A percentile compares a stretch with the other conserved stretches of the same genome.
These are phyloP conservation scores for Phaetusa simplex DNA, from an alignment of 2,113 vertebrate species.

Conservation along the genomic window DNA sequence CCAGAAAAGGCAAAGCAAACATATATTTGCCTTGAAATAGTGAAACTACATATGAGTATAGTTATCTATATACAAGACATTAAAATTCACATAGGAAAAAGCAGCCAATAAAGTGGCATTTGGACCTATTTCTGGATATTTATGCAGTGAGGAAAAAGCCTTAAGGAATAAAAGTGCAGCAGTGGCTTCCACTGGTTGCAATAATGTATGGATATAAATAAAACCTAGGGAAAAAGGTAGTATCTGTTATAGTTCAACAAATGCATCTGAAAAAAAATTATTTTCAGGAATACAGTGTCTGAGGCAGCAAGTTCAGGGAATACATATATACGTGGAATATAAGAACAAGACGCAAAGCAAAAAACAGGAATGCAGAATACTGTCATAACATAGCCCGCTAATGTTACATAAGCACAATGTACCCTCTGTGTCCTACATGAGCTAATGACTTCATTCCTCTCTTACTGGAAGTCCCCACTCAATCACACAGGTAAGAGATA, in stretches of 20 bases:
- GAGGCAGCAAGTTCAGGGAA: neutral
- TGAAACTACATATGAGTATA: neutral
- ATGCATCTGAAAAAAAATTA: neutral
- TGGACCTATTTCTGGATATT: neutral
- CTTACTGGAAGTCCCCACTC: neutral
- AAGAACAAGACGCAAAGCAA: neutral
- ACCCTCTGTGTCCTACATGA: neutral
- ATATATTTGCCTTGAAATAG: neutral
- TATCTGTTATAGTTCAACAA: neutral
- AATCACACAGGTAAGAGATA: neutral
- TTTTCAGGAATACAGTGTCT: neutral
- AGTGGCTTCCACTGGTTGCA: conserved; percentile 1
- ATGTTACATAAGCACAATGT: conserved; percentile 5
- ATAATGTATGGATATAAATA: neutral
- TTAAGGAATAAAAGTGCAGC: neutral
- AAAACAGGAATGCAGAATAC: neutral
- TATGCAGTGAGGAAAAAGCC: neutral
- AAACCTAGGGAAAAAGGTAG: neutral
- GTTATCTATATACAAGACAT: neutral
- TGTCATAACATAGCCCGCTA: neutral
- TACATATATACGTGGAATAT: neutral
- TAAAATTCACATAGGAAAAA: neutral
- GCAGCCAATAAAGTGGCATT: neutral
- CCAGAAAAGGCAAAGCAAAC: neutral
- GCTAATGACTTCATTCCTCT: neutral